A percentile compares a stretch with the other conserved stretches of the same genome.
Conservation (phyloP, 2,113 vertebrate genomes). For the Marmota flaviventris region DNA sequence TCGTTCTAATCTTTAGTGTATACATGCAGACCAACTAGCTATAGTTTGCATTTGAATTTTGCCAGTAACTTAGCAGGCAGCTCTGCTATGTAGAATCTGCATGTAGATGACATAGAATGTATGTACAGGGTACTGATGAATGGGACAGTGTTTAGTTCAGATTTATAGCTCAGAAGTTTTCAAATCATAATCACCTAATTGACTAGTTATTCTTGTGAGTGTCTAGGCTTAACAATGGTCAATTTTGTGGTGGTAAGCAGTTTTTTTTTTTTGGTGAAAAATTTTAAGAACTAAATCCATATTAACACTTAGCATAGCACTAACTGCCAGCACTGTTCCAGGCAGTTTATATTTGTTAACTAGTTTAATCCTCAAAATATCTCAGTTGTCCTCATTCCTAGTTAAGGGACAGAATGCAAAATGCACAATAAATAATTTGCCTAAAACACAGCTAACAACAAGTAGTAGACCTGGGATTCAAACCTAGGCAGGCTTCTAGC, state of each 20-base stretch:
- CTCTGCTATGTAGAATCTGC: not conserved
- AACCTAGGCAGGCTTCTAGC: not conserved
- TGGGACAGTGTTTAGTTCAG: not conserved
- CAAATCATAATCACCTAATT: not conserved
- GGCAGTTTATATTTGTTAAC: not conserved
- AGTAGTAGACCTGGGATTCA: not conserved
- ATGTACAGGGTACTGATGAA: not conserved
- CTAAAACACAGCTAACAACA: not conserved
- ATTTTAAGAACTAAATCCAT: not conserved
- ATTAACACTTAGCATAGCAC: not conserved
- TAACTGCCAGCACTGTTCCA: not conserved
- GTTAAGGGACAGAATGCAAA: not conserved
- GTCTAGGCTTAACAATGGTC: not conserved
- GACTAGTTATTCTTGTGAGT: not conserved
- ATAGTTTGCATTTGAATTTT: not conserved
- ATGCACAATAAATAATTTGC: not conserved
- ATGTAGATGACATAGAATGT: not conserved
- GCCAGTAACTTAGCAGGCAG: not conserved
- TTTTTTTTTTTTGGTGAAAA: constrained; percentile 33
- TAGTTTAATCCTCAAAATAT: not conserved
- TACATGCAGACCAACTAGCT: not conserved
- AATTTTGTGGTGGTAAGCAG: not conserved
- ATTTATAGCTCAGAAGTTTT: not conserved
- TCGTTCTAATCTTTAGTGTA: not conserved
- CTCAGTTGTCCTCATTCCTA: not conserved